A percentile compares a stretch with the other conserved stretches of the same genome.
These are phyloP conservation scores for Anneissia japonica DNA, from an alignment of 35 echinoderm and acorn worm genomes.

Conservation along the genomic window DNA sequence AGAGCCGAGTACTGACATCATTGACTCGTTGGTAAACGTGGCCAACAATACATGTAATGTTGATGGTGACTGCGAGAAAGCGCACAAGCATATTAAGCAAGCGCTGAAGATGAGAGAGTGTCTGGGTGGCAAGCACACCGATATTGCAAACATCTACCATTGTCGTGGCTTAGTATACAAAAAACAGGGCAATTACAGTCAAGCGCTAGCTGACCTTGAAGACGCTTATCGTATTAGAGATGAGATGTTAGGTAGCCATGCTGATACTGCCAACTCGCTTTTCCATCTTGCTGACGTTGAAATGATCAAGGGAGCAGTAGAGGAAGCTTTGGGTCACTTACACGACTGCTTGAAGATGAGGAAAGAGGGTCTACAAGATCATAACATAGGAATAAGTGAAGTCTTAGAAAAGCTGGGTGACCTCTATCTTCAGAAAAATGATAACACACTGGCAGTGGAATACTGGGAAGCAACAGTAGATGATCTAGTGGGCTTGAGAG, in stretches of 20 bases:
- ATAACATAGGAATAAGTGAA: background rate
- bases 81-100: background rate
- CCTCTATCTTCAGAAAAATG: background rate
- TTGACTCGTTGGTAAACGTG: background rate
- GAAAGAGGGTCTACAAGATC: background rate
- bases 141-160: background rate
- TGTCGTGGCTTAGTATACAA: background rate
- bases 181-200: background rate
- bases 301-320: background rate
- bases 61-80: background rate
- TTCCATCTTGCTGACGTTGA: background rate
- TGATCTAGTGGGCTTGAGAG: background rate
- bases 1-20: background rate
- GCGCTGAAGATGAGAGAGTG: background rate
- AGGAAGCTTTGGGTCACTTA: background rate
- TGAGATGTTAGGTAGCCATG: background rate
- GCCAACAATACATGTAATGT: background rate
- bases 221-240: background rate
- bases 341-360: background rate
- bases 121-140: background rate
- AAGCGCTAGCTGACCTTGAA: background rate
- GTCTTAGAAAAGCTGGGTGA: background rate
- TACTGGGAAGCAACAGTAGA: background rate
- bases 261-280: background rate
- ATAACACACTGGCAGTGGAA: background rate